A percentile compares a stretch with the other conserved stretches of the same genome.
Conservation (phyloP, 1,140 invertebrate species). For the Tachypleus tridentatus region DNA sequence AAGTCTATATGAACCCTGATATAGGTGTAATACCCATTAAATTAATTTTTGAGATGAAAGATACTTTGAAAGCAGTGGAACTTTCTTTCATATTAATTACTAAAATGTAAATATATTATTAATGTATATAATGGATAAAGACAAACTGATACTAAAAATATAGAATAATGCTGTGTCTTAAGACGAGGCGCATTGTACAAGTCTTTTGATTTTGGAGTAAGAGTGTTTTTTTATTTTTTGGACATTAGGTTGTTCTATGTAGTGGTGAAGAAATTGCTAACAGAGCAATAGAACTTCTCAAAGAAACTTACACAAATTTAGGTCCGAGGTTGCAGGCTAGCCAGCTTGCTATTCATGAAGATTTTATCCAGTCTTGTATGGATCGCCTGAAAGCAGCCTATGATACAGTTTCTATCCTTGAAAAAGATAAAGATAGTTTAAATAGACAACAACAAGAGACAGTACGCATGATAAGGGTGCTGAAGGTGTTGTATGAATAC, state of each 20-base stretch:
- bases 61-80: too few species aligned
- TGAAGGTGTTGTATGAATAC: constrained; percentile 90
- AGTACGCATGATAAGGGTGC: constrained; percentile 82
- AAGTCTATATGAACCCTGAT: too few species aligned
- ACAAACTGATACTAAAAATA: too few species aligned
- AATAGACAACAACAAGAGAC: constrained; percentile 54
- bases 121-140: too few species aligned
- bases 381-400: constrained; percentile 75
- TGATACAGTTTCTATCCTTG: constrained; percentile 40
- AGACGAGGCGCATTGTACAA: too few species aligned
- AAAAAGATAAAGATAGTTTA: constrained; percentile 42
- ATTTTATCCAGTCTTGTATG: constrained; percentile 77
- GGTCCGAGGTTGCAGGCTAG: constrained; percentile 66
- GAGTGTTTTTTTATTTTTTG: too few species aligned
- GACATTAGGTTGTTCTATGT: constrained; percentile 60
- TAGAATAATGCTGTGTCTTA: too few species aligned
- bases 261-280: constrained; percentile 82
- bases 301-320: constrained; percentile 87
- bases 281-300: constrained; percentile 77
- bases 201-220: too few species aligned
- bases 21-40: too few species aligned
- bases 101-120: too few species aligned
- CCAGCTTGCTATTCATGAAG: constrained; percentile 71
- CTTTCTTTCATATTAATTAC: too few species aligned
- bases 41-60: too few species aligned